Evolutionary conservation across 2,113 vertebrate genomes (phyloP).

Genomic region (Amphiprion percula): DNA sequence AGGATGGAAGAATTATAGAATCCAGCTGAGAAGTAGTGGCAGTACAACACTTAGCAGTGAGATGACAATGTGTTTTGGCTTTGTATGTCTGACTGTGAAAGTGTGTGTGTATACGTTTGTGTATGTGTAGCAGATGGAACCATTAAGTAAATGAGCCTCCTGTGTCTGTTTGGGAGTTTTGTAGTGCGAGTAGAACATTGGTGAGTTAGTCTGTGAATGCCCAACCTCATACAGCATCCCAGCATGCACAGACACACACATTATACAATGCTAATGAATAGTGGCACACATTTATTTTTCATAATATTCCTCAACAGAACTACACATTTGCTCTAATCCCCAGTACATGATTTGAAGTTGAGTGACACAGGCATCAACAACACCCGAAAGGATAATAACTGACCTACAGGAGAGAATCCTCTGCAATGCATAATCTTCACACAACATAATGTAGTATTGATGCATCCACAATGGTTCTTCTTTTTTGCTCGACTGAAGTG

Average conservation of each 20-base stretch:
- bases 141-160: constrained; percentile 93
- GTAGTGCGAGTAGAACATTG: constrained; percentile 89
- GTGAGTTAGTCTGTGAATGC: constrained; percentile 86
- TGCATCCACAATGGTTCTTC: constrained; percentile 2
- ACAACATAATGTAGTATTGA: constrained; percentile 17
- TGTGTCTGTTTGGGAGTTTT: constrained; percentile 89
- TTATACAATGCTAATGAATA: not conserved
- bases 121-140: constrained; percentile 87
- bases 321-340: not conserved
- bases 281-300: not conserved
- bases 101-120: not conserved
- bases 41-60: constrained; percentile 7
- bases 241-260: constrained; percentile 10
- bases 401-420: not conserved
- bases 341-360: not conserved
- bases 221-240: constrained; percentile 78
- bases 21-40: not conserved
- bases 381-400: not conserved
- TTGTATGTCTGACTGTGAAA: constrained; percentile 27
- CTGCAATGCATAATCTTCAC: constrained; percentile 10
- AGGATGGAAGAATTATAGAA: not conserved
- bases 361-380: constrained; percentile 4
- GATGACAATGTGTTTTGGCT: constrained; percentile 29
- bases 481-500: constrained; percentile 25
- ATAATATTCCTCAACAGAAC: not conserved